Conservation (phyloP, 2,888 invertebrate genomes). For the Abrostola triplasia region DNA sequence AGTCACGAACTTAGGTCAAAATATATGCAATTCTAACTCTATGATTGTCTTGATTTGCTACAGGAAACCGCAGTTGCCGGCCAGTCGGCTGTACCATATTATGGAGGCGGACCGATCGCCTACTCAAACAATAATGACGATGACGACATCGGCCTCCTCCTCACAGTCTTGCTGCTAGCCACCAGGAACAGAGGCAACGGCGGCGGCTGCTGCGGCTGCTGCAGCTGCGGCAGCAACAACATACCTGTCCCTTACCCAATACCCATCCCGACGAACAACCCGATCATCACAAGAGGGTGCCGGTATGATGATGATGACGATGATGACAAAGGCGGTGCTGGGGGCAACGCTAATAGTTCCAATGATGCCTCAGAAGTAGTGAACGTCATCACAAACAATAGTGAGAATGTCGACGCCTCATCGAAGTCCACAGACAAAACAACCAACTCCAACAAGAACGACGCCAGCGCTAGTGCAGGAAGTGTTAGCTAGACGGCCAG, state of each 20-base stretch:
- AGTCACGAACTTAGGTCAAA: no score
- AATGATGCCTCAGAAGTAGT: constrained; percentile 34
- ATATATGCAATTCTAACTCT: no score
- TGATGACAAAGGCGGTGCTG: constrained; percentile 25
- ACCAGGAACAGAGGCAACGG: constrained; percentile 60
- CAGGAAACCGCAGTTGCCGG: constrained; percentile 57
- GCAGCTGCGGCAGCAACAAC: constrained; percentile 58
- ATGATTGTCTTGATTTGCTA: no score
- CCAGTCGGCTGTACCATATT: constrained; percentile 55
- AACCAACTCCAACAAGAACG: constrained; percentile 14
- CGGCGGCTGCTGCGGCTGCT: constrained; percentile 58
- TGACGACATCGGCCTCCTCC: constrained; percentile 72
- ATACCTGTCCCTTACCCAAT: constrained; percentile 75
- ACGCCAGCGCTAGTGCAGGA: neutral
- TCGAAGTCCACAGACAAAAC: neutral
- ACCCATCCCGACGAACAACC: constrained; percentile 70
- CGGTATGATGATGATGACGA: constrained; percentile 26
- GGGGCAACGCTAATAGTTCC: neutral
- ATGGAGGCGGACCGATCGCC: constrained; percentile 60
- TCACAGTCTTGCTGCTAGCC: constrained; percentile 71
- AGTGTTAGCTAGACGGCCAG: constrained; percentile 1
- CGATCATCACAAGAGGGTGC: constrained; percentile 57
- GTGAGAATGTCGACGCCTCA: neutral
- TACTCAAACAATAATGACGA: constrained; percentile 57
- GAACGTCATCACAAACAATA: constrained; percentile 45